Percentiles rank a stretch among this genome's conserved stretches.
phyloP scores from a whole-genome alignment of 2,797 vertebrate species.

The Manis javanica region DNA sequence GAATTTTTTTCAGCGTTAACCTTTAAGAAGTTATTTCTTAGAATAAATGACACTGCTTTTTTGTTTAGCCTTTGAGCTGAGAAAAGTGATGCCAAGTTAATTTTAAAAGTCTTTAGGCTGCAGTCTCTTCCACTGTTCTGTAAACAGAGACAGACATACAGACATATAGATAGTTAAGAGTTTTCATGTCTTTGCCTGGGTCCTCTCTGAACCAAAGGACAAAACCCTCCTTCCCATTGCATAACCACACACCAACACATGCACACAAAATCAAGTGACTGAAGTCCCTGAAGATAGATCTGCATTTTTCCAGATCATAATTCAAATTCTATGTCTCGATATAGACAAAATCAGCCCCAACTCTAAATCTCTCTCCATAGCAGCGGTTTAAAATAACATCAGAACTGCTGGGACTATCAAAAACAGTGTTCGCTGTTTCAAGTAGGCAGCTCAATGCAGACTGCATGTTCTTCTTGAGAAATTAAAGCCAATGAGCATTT shows the following conservation, averaged over 20 bases:
- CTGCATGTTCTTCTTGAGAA: constrained; percentile 69
- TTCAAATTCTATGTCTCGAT: constrained; percentile 76
- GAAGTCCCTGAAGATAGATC: constrained; percentile 83
- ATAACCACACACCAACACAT: constrained; percentile 85
- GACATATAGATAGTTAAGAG: constrained; percentile 80
- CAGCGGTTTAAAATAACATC: constrained; percentile 66
- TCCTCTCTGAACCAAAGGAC: constrained; percentile 81
- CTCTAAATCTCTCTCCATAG: constrained; percentile 80
- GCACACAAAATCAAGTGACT: constrained; percentile 80
- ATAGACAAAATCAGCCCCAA: constrained; percentile 77
- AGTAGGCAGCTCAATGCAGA: constrained; percentile 72
- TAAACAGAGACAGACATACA: constrained; percentile 82
- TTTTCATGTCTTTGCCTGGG: constrained; percentile 80
- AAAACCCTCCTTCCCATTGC: constrained; percentile 85
- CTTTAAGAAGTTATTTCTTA: constrained; percentile 82
- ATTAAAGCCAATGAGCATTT: constrained; percentile 62
- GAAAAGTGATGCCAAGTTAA: constrained; percentile 82
- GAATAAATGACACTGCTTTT: constrained; percentile 77
- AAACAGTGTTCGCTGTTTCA: constrained; percentile 75
- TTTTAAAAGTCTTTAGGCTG: constrained; percentile 83
- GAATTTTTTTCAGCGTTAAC: constrained; percentile 82
- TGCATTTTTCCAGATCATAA: constrained; percentile 81
- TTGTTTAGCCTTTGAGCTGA: constrained; percentile 76
- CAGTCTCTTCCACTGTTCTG: constrained; percentile 82
- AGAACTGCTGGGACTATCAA: constrained; percentile 69